These are phyloP conservation scores for Meriones psammophilus DNA, from an alignment of 2,797 vertebrate species.

Conservation along the genomic window DNA sequence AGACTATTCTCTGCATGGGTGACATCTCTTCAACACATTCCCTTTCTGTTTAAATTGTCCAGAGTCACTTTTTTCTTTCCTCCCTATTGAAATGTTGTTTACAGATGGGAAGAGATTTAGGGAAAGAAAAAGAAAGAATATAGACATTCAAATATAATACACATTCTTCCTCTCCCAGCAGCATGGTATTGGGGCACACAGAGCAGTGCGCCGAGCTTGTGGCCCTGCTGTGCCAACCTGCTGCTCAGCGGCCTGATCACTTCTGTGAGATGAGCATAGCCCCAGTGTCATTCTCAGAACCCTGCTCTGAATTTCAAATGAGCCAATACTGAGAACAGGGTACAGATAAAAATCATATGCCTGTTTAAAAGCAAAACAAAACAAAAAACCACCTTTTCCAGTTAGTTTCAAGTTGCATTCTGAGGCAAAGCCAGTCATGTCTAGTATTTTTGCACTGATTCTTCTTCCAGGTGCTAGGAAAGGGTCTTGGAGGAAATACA, in stretches of 20 bases:
- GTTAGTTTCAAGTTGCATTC: background rate
- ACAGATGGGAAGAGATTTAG: background rate
- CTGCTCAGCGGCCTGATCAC: background rate
- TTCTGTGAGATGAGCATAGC: background rate
- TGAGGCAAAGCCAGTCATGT: background rate
- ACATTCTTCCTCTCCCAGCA: background rate
- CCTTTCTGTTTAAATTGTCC: background rate
- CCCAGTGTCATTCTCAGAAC: background rate
- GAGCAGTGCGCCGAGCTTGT: too few species aligned
- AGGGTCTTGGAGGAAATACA: background rate
- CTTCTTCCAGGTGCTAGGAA: background rate
- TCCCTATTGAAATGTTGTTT: background rate
- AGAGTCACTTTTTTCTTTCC: background rate
- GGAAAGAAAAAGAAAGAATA: background rate
- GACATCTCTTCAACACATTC: background rate
- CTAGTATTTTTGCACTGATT: background rate
- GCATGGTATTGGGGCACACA: too few species aligned
- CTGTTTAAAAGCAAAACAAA: background rate
- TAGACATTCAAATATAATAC: background rate
- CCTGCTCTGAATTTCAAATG: constrained; percentile 15
- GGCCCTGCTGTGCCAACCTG: background rate
- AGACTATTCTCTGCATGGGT: background rate
- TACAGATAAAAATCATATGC: background rate
- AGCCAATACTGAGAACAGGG: background rate
- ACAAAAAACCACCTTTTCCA: background rate